These are phyloP conservation scores for Ophioninae sp. DNA, from an alignment of 2,888 invertebrate genomes.

Conservation along the genomic window DNA sequence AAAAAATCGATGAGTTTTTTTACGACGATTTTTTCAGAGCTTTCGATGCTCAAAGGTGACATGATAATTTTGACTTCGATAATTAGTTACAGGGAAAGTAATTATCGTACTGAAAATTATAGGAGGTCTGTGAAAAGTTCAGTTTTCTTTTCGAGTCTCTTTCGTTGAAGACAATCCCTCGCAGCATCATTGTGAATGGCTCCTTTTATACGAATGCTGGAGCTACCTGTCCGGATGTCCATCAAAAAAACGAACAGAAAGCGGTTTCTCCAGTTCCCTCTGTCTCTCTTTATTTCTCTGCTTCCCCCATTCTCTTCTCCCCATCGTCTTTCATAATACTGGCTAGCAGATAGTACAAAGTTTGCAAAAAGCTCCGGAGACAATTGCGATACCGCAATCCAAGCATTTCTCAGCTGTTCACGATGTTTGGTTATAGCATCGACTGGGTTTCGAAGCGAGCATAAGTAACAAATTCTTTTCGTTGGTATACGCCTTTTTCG, in stretches of 20 bases:
- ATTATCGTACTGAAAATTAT: too few relatives aligned
- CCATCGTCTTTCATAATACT: neutral
- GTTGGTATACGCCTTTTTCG: slow-evolving; percentile 49
- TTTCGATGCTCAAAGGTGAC: too few relatives aligned
- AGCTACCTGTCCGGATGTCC: slow-evolving; percentile 7
- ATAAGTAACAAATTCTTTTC: slow-evolving; percentile 28
- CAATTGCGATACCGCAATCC: slow-evolving; percentile 41
- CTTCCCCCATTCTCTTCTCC: neutral
- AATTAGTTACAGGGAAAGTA: too few relatives aligned
- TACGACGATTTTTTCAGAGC: too few relatives aligned
- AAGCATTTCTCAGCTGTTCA: slow-evolving; percentile 50
- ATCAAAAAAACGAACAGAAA: neutral
- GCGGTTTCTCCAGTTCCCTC: neutral
- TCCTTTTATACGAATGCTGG: neutral
- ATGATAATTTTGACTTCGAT: too few relatives aligned
- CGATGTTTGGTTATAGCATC: slow-evolving; percentile 37
- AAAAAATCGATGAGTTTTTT: too few relatives aligned
- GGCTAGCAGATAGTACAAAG: slow-evolving; percentile 45
- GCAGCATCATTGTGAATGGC: neutral
- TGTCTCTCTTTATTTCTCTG: neutral
- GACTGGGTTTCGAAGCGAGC: slow-evolving; percentile 28
- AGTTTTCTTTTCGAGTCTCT: too few relatives aligned
- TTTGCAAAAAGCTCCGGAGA: slow-evolving; percentile 52
- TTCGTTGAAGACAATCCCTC: neutral
- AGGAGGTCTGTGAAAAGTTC: too few relatives aligned